phyloP scores from a whole-genome alignment of 2,888 invertebrate genomes.

The Chromoteleia sp. region DNA sequence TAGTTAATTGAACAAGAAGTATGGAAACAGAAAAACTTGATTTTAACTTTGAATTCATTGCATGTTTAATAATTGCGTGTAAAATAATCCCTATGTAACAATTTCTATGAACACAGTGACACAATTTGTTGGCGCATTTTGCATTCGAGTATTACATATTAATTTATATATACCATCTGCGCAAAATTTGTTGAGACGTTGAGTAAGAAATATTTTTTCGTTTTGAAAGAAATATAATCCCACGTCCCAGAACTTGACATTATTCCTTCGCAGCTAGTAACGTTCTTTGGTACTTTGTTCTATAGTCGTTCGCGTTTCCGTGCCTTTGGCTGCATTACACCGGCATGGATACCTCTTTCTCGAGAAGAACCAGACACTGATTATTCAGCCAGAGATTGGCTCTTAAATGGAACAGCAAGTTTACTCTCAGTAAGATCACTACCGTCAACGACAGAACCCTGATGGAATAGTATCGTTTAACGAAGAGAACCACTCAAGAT shows the following conservation, averaged over 20 bases:
- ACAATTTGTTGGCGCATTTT: too few relatives aligned
- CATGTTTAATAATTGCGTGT: too few relatives aligned
- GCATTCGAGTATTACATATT: too few relatives aligned
- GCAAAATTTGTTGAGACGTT: too few relatives aligned
- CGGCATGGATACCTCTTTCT: conserved; percentile 40
- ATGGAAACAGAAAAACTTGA: too few relatives aligned
- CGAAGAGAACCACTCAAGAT: conserved; percentile 40
- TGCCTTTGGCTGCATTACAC: conserved; percentile 43
- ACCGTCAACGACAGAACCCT: conserved; percentile 51
- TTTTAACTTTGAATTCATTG: too few relatives aligned
- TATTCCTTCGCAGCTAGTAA: conserved; percentile 16
- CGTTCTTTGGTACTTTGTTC: conserved; percentile 34
- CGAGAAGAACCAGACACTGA: conserved; percentile 47
- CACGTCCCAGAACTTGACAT: background rate
- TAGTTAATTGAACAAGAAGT: too few relatives aligned
- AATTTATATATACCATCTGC: too few relatives aligned
- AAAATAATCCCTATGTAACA: too few relatives aligned
- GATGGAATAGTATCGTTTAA: conserved; percentile 63
- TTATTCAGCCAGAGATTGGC: conserved; percentile 61
- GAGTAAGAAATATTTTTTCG: too few relatives aligned
- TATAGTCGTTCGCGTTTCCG: conserved; percentile 21
- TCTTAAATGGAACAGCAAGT: conserved; percentile 63
- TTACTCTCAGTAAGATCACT: conserved; percentile 59
- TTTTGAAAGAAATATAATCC: too few relatives aligned
- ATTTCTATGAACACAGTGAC: too few relatives aligned